Percentiles rank a stretch among this genome's conserved stretches.
Evolutionary conservation across 2,888 invertebrate species (phyloP).

Genomic region (Acleris emargana): DNA sequence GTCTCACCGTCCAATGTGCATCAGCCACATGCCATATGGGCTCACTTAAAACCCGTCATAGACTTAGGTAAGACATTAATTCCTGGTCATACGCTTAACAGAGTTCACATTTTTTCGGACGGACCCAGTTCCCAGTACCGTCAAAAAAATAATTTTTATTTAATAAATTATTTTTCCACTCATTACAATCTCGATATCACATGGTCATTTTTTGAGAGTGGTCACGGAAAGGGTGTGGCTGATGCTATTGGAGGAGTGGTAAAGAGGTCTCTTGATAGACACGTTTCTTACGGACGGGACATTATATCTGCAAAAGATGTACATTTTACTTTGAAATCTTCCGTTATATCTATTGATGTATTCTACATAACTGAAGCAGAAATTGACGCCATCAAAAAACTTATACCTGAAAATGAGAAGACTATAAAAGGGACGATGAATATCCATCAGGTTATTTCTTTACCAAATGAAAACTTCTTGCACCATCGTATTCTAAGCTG

Average conservation of each 20-base stretch:
- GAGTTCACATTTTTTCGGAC: too few relatives aligned
- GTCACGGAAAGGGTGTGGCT: slow-evolving; percentile 36
- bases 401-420: slow-evolving; percentile 29
- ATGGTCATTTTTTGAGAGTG: slow-evolving; percentile 39
- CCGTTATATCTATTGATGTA: slow-evolving; percentile 34
- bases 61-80: too few relatives aligned
- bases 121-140: too few relatives aligned
- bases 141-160: too few relatives aligned
- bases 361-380: slow-evolving; percentile 29
- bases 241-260: slow-evolving; percentile 39
- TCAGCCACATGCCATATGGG: too few relatives aligned
- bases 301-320: slow-evolving; percentile 35
- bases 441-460: slow-evolving; percentile 35
- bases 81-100: too few relatives aligned
- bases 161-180: slow-evolving; percentile 23
- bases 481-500: slow-evolving; percentile 15
- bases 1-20: too few relatives aligned
- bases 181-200: slow-evolving; percentile 29
- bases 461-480: slow-evolving; percentile 1
- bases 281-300: slow-evolving; percentile 37
- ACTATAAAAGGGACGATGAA: slow-evolving; percentile 34
- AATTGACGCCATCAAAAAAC: slow-evolving; percentile 33
- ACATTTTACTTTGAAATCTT: slow-evolving; percentile 26
- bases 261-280: slow-evolving; percentile 29
- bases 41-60: too few relatives aligned